Conservation (phyloP, 1,140 invertebrate species). For the Gonatopus flavifemur region DNA sequence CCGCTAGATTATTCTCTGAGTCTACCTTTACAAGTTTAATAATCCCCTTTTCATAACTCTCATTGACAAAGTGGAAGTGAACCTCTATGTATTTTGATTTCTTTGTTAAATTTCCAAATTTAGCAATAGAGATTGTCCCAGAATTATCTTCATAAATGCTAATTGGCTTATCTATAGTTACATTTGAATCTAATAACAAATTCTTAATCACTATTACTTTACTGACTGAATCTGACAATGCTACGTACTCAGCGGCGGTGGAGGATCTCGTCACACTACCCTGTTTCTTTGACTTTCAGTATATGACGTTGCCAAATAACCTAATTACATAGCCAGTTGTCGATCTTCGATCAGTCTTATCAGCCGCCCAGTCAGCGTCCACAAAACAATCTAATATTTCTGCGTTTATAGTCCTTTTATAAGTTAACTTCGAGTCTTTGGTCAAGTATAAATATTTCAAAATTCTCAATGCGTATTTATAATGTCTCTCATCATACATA, state of each 20-base stretch:
- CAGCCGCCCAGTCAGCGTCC: slow-evolving; percentile 49
- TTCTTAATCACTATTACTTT: slow-evolving; percentile 16
- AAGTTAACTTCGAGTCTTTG: slow-evolving; percentile 18
- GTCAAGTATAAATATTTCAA: slow-evolving; percentile 40
- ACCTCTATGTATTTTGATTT: slow-evolving; percentile 13
- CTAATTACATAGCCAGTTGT: no score
- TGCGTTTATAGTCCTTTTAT: background rate
- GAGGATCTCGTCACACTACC: slow-evolving; percentile 22
- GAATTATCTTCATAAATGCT: slow-evolving; percentile 26
- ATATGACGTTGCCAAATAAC: no score
- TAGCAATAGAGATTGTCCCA: slow-evolving; percentile 21
- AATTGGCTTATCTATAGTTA: slow-evolving; percentile 13
- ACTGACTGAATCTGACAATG: slow-evolving; percentile 18
- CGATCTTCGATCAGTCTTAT: slow-evolving; percentile 42
- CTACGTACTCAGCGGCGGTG: no score
- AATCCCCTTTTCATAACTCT: background rate
- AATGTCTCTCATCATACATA: slow-evolving; percentile 42
- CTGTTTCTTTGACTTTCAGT: no score
- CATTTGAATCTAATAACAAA: slow-evolving; percentile 13
- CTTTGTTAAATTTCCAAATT: slow-evolving; percentile 26
- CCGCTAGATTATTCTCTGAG: slow-evolving; percentile 8
- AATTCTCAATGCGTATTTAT: slow-evolving; percentile 38
- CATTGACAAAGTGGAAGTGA: slow-evolving; percentile 9
- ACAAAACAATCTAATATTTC: slow-evolving; percentile 32
- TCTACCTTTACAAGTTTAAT: slow-evolving; percentile 4